phyloP scores from a whole-genome alignment of 2,797 vertebrate species.

The Lutjanus argentimaculatus region DNA sequence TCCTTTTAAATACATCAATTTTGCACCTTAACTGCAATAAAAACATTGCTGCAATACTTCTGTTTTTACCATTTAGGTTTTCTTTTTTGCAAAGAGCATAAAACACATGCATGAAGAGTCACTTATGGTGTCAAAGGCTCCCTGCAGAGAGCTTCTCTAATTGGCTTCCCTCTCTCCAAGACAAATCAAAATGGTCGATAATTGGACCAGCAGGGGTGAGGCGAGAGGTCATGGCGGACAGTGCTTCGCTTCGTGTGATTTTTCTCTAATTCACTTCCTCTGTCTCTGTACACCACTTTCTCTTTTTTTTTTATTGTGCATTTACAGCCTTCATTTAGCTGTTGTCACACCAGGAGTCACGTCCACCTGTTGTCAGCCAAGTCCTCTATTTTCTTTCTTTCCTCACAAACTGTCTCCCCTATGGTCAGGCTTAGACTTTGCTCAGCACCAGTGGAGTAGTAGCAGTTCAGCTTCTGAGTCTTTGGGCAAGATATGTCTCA shows the following conservation, averaged over 20 bases:
- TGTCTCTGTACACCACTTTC: not conserved
- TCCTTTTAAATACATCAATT: not conserved
- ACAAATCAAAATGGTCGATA: conserved; percentile 65
- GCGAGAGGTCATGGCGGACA: conserved; percentile 33
- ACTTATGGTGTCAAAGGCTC: conserved; percentile 36
- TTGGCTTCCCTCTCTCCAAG: conserved; percentile 53
- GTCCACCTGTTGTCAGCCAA: conserved; percentile 28
- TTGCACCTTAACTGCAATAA: not conserved
- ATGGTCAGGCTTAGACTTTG: not conserved
- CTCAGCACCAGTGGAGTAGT: not conserved
- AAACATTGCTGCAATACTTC: not conserved
- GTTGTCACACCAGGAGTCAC: conserved; percentile 18
- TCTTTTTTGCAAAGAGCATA: not conserved
- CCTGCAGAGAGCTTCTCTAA: conserved; percentile 59
- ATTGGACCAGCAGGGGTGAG: conserved; percentile 47
- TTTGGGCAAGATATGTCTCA: not conserved
- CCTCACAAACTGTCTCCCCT: not conserved
- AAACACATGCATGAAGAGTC: conserved; percentile 10
- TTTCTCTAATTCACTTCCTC: conserved; percentile 24
- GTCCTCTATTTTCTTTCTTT: not conserved
- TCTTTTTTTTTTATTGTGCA: not conserved
- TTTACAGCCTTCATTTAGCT: conserved; percentile 38
- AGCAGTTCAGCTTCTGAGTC: not conserved
- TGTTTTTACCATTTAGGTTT: not conserved
- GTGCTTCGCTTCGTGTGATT: conserved; percentile 20